These are phyloP conservation scores for Harpegnathos saltator DNA, from an alignment of 1,140 invertebrate genomes.

Conservation along the genomic window DNA sequence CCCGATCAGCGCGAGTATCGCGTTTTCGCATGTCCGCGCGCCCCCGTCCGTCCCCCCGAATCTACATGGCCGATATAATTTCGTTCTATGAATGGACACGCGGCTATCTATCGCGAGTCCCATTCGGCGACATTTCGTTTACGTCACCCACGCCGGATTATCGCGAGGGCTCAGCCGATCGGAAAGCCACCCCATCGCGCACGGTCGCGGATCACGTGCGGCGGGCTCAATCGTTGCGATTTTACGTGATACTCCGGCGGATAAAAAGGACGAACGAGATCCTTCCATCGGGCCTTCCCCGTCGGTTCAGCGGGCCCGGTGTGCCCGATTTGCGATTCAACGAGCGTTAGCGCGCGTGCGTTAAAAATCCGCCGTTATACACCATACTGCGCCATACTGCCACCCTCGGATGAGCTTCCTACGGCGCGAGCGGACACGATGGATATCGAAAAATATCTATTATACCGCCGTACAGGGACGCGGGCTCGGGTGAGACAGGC, in stretches of 20 bases:
- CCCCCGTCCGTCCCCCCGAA: background rate
- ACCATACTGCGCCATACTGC: constrained; percentile 13
- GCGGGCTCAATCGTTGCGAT: constrained; percentile 33
- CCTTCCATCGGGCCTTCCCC: constrained; percentile 17
- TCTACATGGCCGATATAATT: constrained; percentile 23
- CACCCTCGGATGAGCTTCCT: constrained; percentile 19
- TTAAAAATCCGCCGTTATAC: constrained; percentile 24
- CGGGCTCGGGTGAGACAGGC: background rate
- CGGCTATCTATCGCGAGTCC: constrained; percentile 25
- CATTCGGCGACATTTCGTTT: constrained; percentile 35
- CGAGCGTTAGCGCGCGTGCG: constrained; percentile 16
- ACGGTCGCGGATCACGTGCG: constrained; percentile 28
- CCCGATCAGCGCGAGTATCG: constrained; percentile 7
- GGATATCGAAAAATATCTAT: constrained; percentile 53
- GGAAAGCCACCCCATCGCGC: constrained; percentile 26
- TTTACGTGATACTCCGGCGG: background rate
- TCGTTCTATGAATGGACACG: constrained; percentile 14
- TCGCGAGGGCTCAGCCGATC: constrained; percentile 35
- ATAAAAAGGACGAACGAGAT: constrained; percentile 29
- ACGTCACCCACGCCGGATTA: constrained; percentile 13
- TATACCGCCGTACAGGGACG: constrained; percentile 8
- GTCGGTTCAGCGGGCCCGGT: constrained; percentile 7
- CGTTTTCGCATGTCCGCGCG: constrained; percentile 2
- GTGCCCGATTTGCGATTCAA: constrained; percentile 41
- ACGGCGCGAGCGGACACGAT: background rate